phyloP scores from a whole-genome alignment of 2,113 vertebrate genomes.

The Triplophysa tibetana region DNA sequence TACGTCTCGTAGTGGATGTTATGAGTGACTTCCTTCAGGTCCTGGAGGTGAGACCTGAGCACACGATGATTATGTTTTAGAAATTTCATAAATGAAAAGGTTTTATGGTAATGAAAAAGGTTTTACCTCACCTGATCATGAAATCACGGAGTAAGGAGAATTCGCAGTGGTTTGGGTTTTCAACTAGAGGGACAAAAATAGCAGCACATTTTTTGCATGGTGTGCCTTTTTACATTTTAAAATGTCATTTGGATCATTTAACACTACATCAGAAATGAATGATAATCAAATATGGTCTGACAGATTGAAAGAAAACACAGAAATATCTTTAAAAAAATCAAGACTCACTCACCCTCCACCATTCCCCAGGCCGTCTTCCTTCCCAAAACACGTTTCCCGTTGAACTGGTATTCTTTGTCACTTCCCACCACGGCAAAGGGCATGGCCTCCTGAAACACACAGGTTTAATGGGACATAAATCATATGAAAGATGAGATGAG shows the following conservation, averaged over 20 bases:
- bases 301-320: too few species aligned
- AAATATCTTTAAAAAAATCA: not conserved
- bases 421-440: slow-evolving; percentile 97
- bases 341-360: slow-evolving; percentile 84
- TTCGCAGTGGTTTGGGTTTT: slow-evolving; percentile 96
- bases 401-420: slow-evolving; percentile 97
- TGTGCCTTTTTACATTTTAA: too few species aligned
- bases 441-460: slow-evolving; percentile 86
- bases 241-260: too few species aligned
- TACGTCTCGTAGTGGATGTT: slow-evolving; percentile 99
- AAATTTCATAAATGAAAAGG: too few species aligned
- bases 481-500: slow-evolving; percentile 13
- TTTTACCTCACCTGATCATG: slow-evolving; percentile 87
- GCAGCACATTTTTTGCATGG: too few species aligned
- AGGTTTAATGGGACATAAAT: slow-evolving; percentile 45
- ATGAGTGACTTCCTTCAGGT: slow-evolving; percentile 97
- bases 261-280: too few species aligned
- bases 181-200: slow-evolving; percentile 79
- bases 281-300: too few species aligned
- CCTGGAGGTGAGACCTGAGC: slow-evolving; percentile 92
- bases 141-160: slow-evolving; percentile 95
- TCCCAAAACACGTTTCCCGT: slow-evolving; percentile 91
- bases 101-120: not conserved
- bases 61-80: not conserved
- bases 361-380: slow-evolving; percentile 96